Base-by-base conservation (phyloP, 1,140 invertebrate species). In the Diorhabda sublineata region DNA sequence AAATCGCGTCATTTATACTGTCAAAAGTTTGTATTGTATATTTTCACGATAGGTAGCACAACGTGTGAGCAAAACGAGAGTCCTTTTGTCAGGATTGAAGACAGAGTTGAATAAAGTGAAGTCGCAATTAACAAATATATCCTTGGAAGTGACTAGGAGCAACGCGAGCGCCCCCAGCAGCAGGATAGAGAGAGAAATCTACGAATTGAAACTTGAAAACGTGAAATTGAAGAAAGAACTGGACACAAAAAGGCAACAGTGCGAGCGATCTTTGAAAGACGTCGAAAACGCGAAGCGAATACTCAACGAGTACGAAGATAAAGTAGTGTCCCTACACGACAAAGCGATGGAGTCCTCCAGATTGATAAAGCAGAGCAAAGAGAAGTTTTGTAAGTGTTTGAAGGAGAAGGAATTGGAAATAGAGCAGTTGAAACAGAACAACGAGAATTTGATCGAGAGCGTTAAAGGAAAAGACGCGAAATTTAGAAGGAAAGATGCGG, bases 311-410 rank as follows among this genome's bases (percentile, higher is more conserved):
- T 76, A 76, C 61, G 75, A 76, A 42, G 58, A 71, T 56, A 75
- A 74, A 66, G 69, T 77, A 3, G 66, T 26, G n/a, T 6, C 68
- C 2, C 60, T 77, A n/a, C 73, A 74, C 45, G 68, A 69, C 11
- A 69, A 77, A 69, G 69, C 73, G 3, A 7, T 75, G n/a, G 70
- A 72, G 60, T 73, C 73, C 5, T 73, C 74, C 3, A 77, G 74
- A 66, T 45, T 72, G 3, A 74, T 77, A 68, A 74, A 74, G 45
- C 43, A 71, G 45, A 77, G 71, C 56, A 74, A 74, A 61, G 73
- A 75, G 5, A 75, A 71, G 66, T 72, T 77, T 45, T 73, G 71
- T 58, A 61, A 63, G 7, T 77, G 69, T 47, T 58, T 74, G 11
- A 69, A 69, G 62, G 73, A 76, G 44, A 70, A 68, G 59, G 65